Evolutionary conservation across 2,797 vertebrate species (phyloP).

Genomic region (Mallotus villosus): DNA sequence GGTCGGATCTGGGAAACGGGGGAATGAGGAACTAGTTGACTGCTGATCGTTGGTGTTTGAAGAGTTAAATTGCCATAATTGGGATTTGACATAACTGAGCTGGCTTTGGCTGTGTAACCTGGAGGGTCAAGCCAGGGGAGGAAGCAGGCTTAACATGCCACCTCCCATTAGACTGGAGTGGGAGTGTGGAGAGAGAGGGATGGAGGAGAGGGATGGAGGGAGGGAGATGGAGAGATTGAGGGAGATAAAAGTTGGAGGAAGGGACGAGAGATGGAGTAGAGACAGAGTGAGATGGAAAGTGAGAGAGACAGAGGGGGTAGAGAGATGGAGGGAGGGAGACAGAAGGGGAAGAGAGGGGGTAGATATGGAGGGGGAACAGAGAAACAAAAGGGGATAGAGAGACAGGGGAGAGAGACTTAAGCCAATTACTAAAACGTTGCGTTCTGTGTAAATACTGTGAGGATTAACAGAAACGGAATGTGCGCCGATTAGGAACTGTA

Average conservation of each 20-base stretch:
- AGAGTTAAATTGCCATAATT: not conserved
- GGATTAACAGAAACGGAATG: not conserved
- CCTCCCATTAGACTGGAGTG: slow-evolving; percentile 21
- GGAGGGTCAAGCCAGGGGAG: slow-evolving; percentile 3
- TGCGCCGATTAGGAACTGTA: not conserved
- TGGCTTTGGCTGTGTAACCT: not conserved
- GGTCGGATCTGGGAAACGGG: too few relatives aligned
- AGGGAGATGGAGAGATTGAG: not conserved
- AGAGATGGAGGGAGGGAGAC: too few relatives aligned
- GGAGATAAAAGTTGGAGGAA: too few relatives aligned
- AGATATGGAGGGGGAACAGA: too few relatives aligned
- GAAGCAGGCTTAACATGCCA: slow-evolving; percentile 36
- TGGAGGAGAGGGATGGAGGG: not conserved
- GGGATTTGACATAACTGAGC: slow-evolving; percentile 5
- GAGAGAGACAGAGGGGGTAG: too few relatives aligned
- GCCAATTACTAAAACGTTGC: slow-evolving; percentile 14
- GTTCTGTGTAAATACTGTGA: not conserved
- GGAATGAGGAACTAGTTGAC: too few relatives aligned
- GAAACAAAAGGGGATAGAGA: too few relatives aligned
- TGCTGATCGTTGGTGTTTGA: too few relatives aligned
- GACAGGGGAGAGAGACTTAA: too few relatives aligned
- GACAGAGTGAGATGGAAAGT: too few relatives aligned
- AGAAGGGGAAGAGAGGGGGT: too few relatives aligned
- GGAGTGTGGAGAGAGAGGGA: not conserved
- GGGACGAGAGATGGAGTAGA: too few relatives aligned